Base-by-base conservation (phyloP, 2,113 vertebrate genomes). In the Amia ocellicauda region DNA sequence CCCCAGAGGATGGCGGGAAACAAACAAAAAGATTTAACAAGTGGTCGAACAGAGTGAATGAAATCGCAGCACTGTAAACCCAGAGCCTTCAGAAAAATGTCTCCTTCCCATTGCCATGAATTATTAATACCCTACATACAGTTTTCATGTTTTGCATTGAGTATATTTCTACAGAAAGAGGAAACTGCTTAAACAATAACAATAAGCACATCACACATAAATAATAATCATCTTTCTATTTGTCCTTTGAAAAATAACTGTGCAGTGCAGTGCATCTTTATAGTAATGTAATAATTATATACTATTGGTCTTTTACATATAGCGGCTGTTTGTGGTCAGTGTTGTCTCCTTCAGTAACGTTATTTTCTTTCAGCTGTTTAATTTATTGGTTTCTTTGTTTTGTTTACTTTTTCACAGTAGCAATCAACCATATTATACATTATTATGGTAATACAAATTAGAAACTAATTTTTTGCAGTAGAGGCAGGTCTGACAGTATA, bases 21-120 rank as follows among this genome's bases (percentile, higher is more conserved):
- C 94, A 97, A 97, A 97, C 93, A 96, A 90, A 95, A 92, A 89
- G 88, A 91, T 91, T 94, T 94, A 95, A 93, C 90, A 92, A 93
- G 90, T 92, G 90, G 92, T 90, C 91, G 89, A 85, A 85, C 88
- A 84, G 78, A 80, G 74, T 76, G 76, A 88, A 86, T 85, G 82
- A 88, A 86, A 86, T 83, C 81, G 79, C 76, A 84, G 81, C 81
- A 78, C 80, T 74, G 69, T 80, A 85, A 87, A 80, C 83, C 75
- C 69, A 72, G 76, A 82, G 74, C 68, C 71, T 78, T 55, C 40
- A 71, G 69, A 83, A 78, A 78, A 78, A 77, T 74, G 72, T 77
- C 40, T 27, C 42, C 42, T 26, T 31, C 61, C 66, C 74, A 71
- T 76, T 63, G 23, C 78, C 68, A 72, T 80, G 81, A 83, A 88